A percentile compares a stretch with the other conserved stretches of the same genome.
phyloP scores from a whole-genome alignment of 1,140 invertebrate species.

The Tigriopus japonicus region DNA sequence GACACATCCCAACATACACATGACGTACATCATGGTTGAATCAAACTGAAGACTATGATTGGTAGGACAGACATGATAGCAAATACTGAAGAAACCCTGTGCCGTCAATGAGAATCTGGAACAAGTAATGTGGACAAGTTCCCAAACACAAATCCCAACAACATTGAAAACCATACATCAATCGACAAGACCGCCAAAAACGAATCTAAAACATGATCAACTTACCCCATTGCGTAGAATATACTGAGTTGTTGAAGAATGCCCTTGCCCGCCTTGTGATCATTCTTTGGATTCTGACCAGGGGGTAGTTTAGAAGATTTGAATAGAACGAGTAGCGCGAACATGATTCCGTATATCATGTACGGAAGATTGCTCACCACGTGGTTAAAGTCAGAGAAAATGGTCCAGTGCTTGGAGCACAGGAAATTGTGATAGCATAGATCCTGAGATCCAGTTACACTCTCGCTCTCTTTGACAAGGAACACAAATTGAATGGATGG shows the following conservation, averaged over 20 bases:
- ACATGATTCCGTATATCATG: constrained; percentile 50
- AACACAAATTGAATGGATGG: constrained; percentile 11
- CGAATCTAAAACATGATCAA: no score
- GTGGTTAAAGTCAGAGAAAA: constrained; percentile 65
- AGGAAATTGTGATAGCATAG: constrained; percentile 82
- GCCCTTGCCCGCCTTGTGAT: constrained; percentile 27
- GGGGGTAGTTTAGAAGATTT: not conserved
- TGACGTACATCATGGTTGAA: constrained; percentile 82
- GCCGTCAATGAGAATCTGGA: constrained; percentile 46
- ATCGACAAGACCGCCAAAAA: no score
- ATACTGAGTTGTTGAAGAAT: constrained; percentile 74
- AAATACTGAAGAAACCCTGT: constrained; percentile 66
- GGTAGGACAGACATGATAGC: constrained; percentile 73
- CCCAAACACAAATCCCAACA: no score
- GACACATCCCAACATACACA: constrained; percentile 63
- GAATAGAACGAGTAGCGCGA: constrained; percentile 26
- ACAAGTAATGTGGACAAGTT: no score
- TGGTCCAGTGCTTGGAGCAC: constrained; percentile 56
- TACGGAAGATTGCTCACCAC: constrained; percentile 77
- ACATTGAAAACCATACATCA: no score
- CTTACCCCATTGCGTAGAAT: constrained; percentile 61
- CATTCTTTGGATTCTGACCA: not conserved
- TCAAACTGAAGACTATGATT: constrained; percentile 80
- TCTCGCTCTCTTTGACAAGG: not conserved
- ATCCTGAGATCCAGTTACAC: constrained; percentile 65